Conservation (phyloP, 37 sponge, comb jelly and placozoan species). For the Tethya wilhelma region DNA sequence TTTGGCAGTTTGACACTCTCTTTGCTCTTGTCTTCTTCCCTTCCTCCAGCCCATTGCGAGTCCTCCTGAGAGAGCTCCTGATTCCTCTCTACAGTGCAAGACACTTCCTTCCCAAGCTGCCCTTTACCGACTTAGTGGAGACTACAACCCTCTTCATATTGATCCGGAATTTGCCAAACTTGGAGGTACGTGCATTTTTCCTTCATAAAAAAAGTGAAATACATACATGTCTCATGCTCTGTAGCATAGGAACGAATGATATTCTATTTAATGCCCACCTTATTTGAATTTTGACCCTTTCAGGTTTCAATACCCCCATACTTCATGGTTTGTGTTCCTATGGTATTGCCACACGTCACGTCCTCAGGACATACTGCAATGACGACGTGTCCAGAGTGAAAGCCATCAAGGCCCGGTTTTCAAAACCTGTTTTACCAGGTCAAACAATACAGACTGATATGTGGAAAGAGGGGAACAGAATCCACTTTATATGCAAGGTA, state of each 20-base stretch:
- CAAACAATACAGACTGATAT: constrained; percentile 92
- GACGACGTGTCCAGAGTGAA: constrained; percentile 74
- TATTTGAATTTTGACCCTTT: no score
- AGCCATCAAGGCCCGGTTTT: constrained; percentile 85
- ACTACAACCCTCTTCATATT: constrained; percentile 96
- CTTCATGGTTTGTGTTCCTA: constrained; percentile 88
- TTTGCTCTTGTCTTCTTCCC: neutral
- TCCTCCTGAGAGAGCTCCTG: constrained; percentile 67
- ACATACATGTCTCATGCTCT: neutral
- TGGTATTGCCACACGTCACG: constrained; percentile 82
- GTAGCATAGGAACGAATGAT: neutral
- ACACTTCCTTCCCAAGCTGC: constrained; percentile 86
- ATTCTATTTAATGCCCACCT: no score
- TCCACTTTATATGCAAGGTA: constrained; percentile 80
- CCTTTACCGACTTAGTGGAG: constrained; percentile 91
- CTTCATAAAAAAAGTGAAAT: no score
- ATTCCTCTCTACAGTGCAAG: constrained; percentile 67
- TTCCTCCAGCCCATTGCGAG: constrained; percentile 39
- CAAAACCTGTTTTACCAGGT: constrained; percentile 87
- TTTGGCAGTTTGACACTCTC: neutral
- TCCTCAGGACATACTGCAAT: constrained; percentile 69
- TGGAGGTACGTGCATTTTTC: constrained; percentile 69
- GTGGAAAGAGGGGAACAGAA: constrained; percentile 87
- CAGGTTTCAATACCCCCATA: constrained; percentile 87
- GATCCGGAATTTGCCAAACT: constrained; percentile 92